A percentile compares a stretch with the other conserved stretches of the same genome.
Evolutionary conservation across 1,140 invertebrate species (phyloP).

Genomic region (Drosophila carrolli): DNA sequence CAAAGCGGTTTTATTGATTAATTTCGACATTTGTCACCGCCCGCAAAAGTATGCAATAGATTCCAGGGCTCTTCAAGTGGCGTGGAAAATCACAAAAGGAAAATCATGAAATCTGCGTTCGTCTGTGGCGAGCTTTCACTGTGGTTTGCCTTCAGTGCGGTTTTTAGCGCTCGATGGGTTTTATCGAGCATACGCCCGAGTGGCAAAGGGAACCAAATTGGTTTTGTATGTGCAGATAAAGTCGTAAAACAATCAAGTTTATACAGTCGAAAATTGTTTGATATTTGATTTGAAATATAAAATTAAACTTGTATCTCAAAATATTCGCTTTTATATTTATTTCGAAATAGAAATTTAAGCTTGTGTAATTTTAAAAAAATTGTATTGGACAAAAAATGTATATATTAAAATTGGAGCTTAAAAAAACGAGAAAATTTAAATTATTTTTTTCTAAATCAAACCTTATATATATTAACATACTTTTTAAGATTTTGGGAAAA

Average conservation of each 20-base stretch:
- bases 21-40: constrained; percentile 11
- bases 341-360: no score
- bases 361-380: no score
- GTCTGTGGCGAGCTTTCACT: constrained; percentile 10
- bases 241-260: neutral
- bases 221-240: neutral
- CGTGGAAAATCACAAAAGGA: neutral
- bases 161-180: constrained; percentile 9
- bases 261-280: neutral
- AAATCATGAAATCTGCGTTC: neutral
- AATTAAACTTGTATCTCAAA: no score
- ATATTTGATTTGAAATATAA: neutral
- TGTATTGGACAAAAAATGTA: no score
- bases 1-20: constrained; percentile 16
- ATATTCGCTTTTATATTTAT: no score
- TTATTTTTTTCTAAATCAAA: no score
- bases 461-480: constrained; percentile 7
- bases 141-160: constrained; percentile 14
- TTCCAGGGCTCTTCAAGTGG: neutral
- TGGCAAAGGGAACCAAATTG: constrained; percentile 4
- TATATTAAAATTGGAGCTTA: no score
- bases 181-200: constrained; percentile 17
- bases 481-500: constrained; percentile 7
- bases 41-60: constrained; percentile 16
- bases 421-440: no score